A percentile compares a stretch with the other conserved stretches of the same genome.
These are phyloP conservation scores for Tiliacea aurago DNA, from an alignment of 2,888 invertebrate genomes.

Conservation along the genomic window DNA sequence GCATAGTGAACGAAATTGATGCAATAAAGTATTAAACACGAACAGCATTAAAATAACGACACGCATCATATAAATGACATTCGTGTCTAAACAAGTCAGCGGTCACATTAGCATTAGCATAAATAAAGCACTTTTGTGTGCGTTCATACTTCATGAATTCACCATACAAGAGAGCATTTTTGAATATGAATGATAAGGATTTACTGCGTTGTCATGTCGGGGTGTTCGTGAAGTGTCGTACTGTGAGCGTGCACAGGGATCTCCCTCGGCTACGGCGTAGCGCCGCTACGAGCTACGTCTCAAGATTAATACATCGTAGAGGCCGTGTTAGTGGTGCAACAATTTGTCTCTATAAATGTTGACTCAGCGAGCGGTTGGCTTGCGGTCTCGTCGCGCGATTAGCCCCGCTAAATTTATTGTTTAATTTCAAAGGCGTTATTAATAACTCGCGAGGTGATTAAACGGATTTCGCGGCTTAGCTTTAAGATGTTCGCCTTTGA, in stretches of 20 bases:
- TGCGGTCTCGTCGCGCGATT: constrained; percentile 88
- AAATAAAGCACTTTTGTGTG: constrained; percentile 72
- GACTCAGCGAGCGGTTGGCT: constrained; percentile 86
- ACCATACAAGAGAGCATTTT: constrained; percentile 39
- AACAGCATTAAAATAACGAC: constrained; percentile 76
- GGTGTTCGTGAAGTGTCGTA: constrained; percentile 62
- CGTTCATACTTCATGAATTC: constrained; percentile 62
- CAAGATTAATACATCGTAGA: constrained; percentile 89
- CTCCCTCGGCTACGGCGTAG: constrained; percentile 75
- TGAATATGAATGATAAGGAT: constrained; percentile 44
- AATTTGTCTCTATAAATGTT: constrained; percentile 91
- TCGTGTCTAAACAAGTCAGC: constrained; percentile 75
- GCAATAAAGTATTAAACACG: constrained; percentile 69
- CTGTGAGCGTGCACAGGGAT: constrained; percentile 67
- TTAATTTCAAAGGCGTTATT: constrained; percentile 90
- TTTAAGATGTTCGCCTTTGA: constrained; percentile 84
- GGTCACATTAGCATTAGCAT: constrained; percentile 75
- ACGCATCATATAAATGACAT: constrained; percentile 77
- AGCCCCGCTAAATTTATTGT: constrained; percentile 90
- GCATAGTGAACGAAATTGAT: constrained; percentile 62
- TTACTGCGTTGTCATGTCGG: constrained; percentile 41
- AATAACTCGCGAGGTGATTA: constrained; percentile 89
- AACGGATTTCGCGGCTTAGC: constrained; percentile 86
- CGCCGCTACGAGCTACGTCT: constrained; percentile 75
- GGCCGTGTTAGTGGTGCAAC: constrained; percentile 87